A percentile compares a stretch with the other conserved stretches of the same genome.
Evolutionary conservation across 2,113 vertebrate genomes (phyloP).

Genomic region (Polypterus bichir): DNA sequence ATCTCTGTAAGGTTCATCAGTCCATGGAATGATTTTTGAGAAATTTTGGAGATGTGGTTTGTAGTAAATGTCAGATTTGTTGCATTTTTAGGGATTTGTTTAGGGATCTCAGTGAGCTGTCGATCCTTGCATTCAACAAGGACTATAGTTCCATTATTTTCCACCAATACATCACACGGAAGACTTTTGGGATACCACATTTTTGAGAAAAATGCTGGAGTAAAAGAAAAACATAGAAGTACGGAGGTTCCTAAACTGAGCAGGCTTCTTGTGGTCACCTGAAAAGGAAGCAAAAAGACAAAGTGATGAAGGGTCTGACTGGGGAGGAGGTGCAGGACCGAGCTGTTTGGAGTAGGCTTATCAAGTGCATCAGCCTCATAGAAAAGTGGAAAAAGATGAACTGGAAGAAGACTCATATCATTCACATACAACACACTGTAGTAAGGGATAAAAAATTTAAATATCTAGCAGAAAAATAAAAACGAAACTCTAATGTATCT

Average conservation of each 20-base stretch:
- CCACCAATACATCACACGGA: conserved; percentile 61
- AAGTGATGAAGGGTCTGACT: not conserved
- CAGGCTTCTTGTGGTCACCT: conserved; percentile 21
- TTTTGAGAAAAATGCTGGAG: too few species aligned
- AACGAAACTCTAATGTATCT: too few species aligned
- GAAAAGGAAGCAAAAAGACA: conserved; percentile 23
- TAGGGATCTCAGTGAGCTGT: conserved; percentile 51
- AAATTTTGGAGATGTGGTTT: conserved; percentile 67
- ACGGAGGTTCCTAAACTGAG: too few species aligned
- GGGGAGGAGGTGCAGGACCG: too few species aligned
- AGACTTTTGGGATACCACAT: conserved; percentile 73
- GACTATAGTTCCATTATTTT: conserved; percentile 33
- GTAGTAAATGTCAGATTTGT: conserved; percentile 88
- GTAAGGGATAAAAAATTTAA: too few species aligned
- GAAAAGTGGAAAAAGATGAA: too few species aligned
- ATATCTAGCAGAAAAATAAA: too few species aligned
- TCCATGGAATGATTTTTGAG: conserved; percentile 49
- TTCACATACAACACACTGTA: too few species aligned
- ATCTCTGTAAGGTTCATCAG: conserved; percentile 69
- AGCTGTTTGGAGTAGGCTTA: too few species aligned
- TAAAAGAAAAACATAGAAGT: too few species aligned
- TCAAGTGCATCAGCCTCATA: too few species aligned
- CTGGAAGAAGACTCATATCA: too few species aligned
- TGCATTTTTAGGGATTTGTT: conserved; percentile 58
- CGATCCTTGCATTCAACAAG: conserved; percentile 74